A percentile compares a stretch with the other conserved stretches of the same genome.
Conservation (phyloP, 2,888 invertebrate genomes). For the Ramazzottius varieornatus region DNA sequence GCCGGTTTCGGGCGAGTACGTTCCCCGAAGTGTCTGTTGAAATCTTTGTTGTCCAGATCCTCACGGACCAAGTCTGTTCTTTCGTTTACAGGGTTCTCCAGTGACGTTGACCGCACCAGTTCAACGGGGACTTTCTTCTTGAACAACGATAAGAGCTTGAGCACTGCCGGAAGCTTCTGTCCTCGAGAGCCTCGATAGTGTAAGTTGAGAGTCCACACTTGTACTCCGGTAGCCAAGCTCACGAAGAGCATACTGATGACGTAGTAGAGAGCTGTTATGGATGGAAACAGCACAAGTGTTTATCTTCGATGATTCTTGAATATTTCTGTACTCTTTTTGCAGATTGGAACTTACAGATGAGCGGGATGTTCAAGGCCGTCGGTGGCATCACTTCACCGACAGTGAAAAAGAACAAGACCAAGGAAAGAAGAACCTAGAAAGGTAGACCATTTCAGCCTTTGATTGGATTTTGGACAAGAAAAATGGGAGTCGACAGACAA, state of each 20-base stretch:
- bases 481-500: no score
- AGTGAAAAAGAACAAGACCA: conserved; percentile 31
- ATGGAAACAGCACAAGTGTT: no score
- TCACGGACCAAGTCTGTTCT: not conserved
- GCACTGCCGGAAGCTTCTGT: not conserved
- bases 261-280: not conserved
- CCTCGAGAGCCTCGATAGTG: not conserved
- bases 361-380: conserved; percentile 30
- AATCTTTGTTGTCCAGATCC: not conserved
- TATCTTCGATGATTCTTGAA: no score
- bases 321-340: no score
- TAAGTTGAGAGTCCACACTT: not conserved
- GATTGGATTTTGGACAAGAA: no score
- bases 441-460: no score
- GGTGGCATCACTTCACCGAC: conserved; percentile 33
- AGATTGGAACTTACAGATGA: conserved; percentile 23
- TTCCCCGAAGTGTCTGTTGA: not conserved
- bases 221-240: not conserved
- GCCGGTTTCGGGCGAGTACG: not conserved
- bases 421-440: conserved; percentile 28
- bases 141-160: not conserved
- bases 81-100: not conserved
- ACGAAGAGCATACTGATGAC: not conserved
- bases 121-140: not conserved
- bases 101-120: not conserved